Base-by-base conservation (phyloP, 2,113 vertebrate genomes). In the Raja brachyura region DNA sequence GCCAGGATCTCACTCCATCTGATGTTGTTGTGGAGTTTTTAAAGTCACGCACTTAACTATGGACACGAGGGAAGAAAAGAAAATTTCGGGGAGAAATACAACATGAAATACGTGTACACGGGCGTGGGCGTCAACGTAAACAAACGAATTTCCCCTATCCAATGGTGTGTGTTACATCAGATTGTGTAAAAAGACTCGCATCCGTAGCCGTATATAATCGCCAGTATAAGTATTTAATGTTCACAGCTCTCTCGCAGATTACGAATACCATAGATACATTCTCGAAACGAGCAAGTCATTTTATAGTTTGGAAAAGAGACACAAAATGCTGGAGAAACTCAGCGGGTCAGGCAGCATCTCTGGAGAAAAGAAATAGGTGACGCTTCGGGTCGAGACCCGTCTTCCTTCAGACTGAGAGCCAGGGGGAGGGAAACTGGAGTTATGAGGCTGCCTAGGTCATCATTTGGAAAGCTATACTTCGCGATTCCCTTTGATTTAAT, bases 51-150 rank as follows among this genome's bases (percentile, higher is more conserved):
- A 25, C 18, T 92, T 74, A 68, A 10, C 86, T n/a, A 31, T 66
- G 4, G 88, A 39, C 88, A 70, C 8, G 31, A 39, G 66, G 66
- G 31, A 90, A 70, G 63, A 22, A 90, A 70, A 68, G 61, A 33
- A 33, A 90, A n/a, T 33, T 18, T 22, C 33, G 39, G n/a, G 63
- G 33, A 28, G 39, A 73, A 73, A 39, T 25, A 10, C 33, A 28
- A 25, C 9, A 6, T 48, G 25, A 14, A 70, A 73, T 39, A 68
- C 61, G 61, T 66, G 63, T 90, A 31, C 61, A 66, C 16, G 0
- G 88, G 88, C 88, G 88, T 90, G 88, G 88, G 31, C 4, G 7
- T 33, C 63, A 33, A 90, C 88, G 88, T 90, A 90, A 90, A 90
- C 88, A 90, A 90, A 68, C 56, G 56, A 63, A 90, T 66, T 68